Evolutionary conservation across 2,113 vertebrate species (phyloP).

Genomic region (Empidonax traillii): DNA sequence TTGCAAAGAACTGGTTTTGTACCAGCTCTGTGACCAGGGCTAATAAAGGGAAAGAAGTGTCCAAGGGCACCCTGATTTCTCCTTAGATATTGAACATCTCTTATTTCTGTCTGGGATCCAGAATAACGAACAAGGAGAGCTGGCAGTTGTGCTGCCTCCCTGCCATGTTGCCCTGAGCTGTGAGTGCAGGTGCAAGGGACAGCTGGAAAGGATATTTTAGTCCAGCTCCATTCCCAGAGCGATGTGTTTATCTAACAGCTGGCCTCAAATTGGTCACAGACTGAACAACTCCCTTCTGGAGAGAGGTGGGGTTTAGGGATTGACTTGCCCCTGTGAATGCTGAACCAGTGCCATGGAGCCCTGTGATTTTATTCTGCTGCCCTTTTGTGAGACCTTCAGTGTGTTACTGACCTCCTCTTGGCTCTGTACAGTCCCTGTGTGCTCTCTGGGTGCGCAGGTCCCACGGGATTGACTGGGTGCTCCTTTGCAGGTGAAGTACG

Average conservation of each 20-base stretch:
- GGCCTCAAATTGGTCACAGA: neutral
- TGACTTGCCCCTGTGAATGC: neutral
- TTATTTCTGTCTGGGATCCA: neutral
- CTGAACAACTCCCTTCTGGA: neutral
- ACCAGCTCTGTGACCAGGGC: neutral
- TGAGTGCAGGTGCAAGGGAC: neutral
- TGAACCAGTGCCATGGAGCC: neutral
- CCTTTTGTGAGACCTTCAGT: neutral
- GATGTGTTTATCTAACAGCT: neutral
- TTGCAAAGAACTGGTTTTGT: neutral
- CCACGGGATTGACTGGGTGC: neutral
- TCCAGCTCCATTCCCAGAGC: neutral
- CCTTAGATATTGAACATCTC: neutral
- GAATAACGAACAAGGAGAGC: neutral
- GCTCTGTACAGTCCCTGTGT: neutral
- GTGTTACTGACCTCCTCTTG: neutral
- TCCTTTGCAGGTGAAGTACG: slow-evolving; percentile 92
- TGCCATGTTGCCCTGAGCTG: neutral
- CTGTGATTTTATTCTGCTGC: neutral
- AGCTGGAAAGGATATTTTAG: neutral
- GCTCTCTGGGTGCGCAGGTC: neutral
- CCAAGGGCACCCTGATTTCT: neutral
- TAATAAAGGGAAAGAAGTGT: neutral
- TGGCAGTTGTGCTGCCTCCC: neutral
- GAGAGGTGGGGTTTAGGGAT: neutral